phyloP scores from a whole-genome alignment of 35 echinoderm and acorn worm species.

The Amphiura filiformis region DNA sequence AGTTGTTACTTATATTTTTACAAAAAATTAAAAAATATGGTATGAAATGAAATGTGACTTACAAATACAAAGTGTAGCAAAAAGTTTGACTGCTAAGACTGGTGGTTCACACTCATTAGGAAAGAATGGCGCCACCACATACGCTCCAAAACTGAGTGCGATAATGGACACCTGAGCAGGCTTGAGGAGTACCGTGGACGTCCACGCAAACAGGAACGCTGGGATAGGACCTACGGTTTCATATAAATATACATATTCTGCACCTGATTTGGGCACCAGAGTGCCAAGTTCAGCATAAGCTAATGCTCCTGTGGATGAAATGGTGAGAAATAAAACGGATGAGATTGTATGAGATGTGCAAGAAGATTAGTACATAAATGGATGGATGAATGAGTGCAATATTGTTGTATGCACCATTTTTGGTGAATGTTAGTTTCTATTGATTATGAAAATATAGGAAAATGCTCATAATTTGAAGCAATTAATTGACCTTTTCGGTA shows the following conservation, averaged over 20 bases:
- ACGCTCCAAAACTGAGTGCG: slow-evolving; percentile 74
- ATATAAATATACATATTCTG: slow-evolving; percentile 76
- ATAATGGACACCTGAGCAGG: slow-evolving; percentile 79
- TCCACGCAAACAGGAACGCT: slow-evolving; percentile 85
- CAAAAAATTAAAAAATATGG: too few relatives aligned
- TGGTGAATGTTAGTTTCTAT: too few relatives aligned
- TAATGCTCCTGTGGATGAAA: slow-evolving; percentile 59
- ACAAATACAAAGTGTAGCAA: slow-evolving; percentile 46
- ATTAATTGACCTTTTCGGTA: too few relatives aligned
- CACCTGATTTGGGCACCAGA: slow-evolving; percentile 81
- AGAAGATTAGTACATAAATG: background rate
- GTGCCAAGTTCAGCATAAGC: slow-evolving; percentile 92
- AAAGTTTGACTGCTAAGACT: slow-evolving; percentile 37
- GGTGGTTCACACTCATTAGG: slow-evolving; percentile 40
- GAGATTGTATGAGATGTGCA: background rate
- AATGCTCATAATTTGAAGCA: too few relatives aligned
- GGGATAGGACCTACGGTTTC: slow-evolving; percentile 65
- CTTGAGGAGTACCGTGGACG: slow-evolving; percentile 75
- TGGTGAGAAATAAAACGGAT: background rate
- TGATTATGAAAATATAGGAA: too few relatives aligned
- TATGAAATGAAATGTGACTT: slow-evolving; percentile 23
- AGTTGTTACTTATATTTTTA: too few relatives aligned
- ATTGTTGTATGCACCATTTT: too few relatives aligned
- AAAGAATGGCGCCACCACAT: slow-evolving; percentile 69
- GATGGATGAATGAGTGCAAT: too few relatives aligned